A percentile compares a stretch with the other conserved stretches of the same genome.
These are phyloP conservation scores for Drosophila aff. DNA, from an alignment of 1,140 invertebrate genomes.

Conservation along the genomic window DNA sequence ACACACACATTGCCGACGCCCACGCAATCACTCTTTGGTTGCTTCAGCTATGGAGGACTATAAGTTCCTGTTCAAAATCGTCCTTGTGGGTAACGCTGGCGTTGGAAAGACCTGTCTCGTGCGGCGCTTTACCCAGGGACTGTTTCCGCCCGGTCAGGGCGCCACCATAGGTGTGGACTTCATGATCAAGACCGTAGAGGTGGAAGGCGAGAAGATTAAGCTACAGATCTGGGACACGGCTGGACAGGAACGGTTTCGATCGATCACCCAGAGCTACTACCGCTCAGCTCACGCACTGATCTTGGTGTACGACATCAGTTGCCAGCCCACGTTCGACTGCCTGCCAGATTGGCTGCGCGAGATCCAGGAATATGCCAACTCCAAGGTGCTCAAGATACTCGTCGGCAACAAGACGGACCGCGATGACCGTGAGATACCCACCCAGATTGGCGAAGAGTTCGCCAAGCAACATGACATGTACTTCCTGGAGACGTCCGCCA, in stretches of 20 bases:
- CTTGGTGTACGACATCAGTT: conserved; percentile 98
- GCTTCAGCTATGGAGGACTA: conserved; percentile 95
- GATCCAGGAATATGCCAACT: conserved; percentile 98
- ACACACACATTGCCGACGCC: conserved; percentile 1
- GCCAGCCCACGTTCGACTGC: conserved; percentile 98
- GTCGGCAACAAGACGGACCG: conserved; percentile 98
- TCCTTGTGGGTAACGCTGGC: conserved; percentile 96
- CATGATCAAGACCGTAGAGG: conserved; percentile 99
- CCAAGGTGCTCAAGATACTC: conserved; percentile 96
- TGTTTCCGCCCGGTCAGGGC: conserved; percentile 98
- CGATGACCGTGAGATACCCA: conserved; percentile 97
- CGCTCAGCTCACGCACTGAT: conserved; percentile 98
- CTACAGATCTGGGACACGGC: conserved; percentile 97
- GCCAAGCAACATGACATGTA: conserved; percentile 98
- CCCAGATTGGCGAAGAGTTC: conserved; percentile 97
- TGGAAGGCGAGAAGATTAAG: conserved; percentile 99
- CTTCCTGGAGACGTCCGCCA: conserved; percentile 99
- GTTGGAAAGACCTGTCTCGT: conserved; percentile 98
- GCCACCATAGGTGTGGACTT: conserved; percentile 99
- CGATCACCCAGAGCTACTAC: conserved; percentile 98
- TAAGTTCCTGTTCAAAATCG: conserved; percentile 99
- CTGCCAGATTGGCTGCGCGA: conserved; percentile 97
- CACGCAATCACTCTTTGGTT: conserved; percentile 2
- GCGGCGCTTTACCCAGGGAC: conserved; percentile 94
- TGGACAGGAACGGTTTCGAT: conserved; percentile 97